Conservation (phyloP, 2,797 vertebrate species). For the Varecia variegata region DNA sequence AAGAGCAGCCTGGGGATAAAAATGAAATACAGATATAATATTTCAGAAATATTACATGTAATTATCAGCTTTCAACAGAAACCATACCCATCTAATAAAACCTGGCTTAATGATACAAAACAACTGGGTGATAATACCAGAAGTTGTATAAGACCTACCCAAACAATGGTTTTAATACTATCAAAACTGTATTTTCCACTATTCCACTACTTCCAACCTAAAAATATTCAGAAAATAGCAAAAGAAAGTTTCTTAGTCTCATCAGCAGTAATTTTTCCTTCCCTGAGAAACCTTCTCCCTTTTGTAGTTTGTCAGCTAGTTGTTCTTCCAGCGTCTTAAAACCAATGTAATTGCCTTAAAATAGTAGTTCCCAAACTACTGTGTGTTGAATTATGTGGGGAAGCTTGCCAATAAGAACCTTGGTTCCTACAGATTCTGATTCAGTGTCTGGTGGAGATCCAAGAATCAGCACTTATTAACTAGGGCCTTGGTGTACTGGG, state of each 20-base stretch:
- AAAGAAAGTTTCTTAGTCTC: not conserved
- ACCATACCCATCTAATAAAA: conserved; percentile 15
- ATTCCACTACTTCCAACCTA: conserved; percentile 3
- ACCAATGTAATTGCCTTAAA: conserved; percentile 20
- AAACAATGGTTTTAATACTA: not conserved
- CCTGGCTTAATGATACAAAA: not conserved
- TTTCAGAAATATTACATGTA: conserved; percentile 23
- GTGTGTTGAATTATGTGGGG: not conserved
- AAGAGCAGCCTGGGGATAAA: conserved; percentile 93
- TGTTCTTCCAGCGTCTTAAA: not conserved
- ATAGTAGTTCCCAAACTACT: not conserved
- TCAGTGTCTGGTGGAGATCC: not conserved
- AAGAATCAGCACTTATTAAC: not conserved
- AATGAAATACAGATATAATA: not conserved
- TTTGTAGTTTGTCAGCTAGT: not conserved
- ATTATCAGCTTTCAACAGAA: conserved; percentile 35
- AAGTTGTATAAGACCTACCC: not conserved
- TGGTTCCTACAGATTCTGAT: not conserved
- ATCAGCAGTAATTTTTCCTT: not conserved
- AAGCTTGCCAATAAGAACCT: not conserved
- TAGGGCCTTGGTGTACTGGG: not conserved
- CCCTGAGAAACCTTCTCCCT: not conserved
- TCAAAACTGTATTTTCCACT: not conserved
- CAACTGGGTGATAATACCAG: not conserved
- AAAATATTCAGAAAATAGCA: conserved; percentile 24